Percentiles rank a stretch among this genome's conserved stretches.
These are phyloP conservation scores for Odontomachus brunneus DNA, from an alignment of 1,140 invertebrate genomes.

Conservation along the genomic window DNA sequence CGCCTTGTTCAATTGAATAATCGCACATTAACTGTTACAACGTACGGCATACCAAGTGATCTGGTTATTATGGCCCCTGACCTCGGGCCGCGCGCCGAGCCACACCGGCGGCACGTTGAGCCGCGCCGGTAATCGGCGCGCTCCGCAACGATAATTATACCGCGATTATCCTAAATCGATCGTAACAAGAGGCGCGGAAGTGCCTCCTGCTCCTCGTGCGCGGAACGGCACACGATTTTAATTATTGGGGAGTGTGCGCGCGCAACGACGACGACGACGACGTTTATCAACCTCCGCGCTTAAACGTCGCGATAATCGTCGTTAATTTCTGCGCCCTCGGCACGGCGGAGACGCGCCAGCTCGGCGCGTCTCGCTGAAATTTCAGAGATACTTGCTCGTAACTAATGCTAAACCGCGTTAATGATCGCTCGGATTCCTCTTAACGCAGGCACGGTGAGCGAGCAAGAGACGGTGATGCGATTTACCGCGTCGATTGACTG, in stretches of 20 bases:
- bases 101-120: neutral
- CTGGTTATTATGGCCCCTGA: constrained; percentile 67
- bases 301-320: neutral
- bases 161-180: constrained; percentile 43
- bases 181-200: neutral
- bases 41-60: constrained; percentile 58
- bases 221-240: constrained; percentile 30
- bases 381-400: neutral
- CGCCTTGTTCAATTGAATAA: constrained; percentile 73
- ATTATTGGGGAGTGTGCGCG: constrained; percentile 6
- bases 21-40: constrained; percentile 65
- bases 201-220: neutral
- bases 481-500: neutral
- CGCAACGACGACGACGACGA: neutral
- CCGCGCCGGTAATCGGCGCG: constrained; percentile 44
- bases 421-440: neutral
- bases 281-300: neutral
- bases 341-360: neutral
- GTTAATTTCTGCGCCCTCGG: neutral
- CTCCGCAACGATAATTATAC: constrained; percentile 62
- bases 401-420: neutral
- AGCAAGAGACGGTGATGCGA: neutral
- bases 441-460: neutral
- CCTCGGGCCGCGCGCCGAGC: constrained; percentile 23
- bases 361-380: neutral